A percentile compares a stretch with the other conserved stretches of the same genome.
Evolutionary conservation across 2,797 vertebrate species (phyloP).

Genomic region (Numenius phaeopus): DNA sequence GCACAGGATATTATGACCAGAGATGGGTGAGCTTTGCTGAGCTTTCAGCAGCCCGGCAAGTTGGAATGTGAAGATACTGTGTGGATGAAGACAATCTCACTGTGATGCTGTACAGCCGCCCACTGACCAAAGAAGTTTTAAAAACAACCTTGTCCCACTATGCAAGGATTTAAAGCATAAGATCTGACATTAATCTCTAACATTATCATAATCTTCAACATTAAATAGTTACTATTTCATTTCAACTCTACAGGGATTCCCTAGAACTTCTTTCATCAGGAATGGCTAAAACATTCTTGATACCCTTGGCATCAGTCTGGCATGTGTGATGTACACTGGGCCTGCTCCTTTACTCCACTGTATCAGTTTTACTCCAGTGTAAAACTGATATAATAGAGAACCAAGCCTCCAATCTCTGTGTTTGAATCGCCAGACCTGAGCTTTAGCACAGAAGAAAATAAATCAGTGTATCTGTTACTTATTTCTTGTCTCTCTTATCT

Average conservation of each 20-base stretch:
- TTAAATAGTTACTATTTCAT: neutral
- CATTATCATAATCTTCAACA: neutral
- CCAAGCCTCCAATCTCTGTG: neutral
- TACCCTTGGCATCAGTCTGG: neutral
- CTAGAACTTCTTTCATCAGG: neutral
- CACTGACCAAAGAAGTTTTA: neutral
- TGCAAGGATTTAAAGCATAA: neutral
- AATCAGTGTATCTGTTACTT: neutral
- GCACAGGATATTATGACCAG: neutral
- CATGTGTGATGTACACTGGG: neutral
- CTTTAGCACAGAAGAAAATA: neutral
- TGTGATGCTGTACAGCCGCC: neutral
- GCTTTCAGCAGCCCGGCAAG: neutral
- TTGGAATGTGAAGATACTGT: neutral
- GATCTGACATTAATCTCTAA: neutral
- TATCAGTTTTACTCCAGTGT: neutral
- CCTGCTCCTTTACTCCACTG: neutral
- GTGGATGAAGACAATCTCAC: neutral
- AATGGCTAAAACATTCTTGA: neutral
- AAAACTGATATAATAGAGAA: neutral
- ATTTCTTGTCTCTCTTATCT: slow-evolving; percentile 4
- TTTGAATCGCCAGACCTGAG: neutral
- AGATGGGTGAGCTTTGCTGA: neutral
- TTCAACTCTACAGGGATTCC: neutral
- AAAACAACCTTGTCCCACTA: neutral